phyloP scores from a whole-genome alignment of 2,113 vertebrate species.

The Thoracochromis brauschi region DNA sequence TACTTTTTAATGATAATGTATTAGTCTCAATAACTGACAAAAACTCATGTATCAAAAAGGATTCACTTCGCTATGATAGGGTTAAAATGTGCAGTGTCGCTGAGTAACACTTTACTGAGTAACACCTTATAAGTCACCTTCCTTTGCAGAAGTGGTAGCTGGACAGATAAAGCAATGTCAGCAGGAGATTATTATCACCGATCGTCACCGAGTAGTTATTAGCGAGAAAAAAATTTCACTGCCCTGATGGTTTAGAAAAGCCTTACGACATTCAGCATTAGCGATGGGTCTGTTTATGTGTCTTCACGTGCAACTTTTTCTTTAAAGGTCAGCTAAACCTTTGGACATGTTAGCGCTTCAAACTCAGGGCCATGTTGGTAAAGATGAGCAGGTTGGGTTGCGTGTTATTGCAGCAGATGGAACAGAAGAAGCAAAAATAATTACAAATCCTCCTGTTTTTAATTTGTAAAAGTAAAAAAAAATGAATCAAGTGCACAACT shows the following conservation, averaged over 20 bases:
- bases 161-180: background rate
- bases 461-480: background rate
- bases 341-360: background rate
- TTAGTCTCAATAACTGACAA: background rate
- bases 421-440: background rate
- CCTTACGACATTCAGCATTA: background rate
- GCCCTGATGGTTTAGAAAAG: background rate
- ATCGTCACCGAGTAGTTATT: background rate
- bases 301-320: background rate
- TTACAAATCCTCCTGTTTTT: background rate
- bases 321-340: background rate
- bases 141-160: background rate
- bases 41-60: background rate
- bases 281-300: background rate
- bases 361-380: background rate
- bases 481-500: background rate
- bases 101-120: background rate
- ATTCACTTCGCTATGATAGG: background rate
- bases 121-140: background rate
- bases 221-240: background rate
- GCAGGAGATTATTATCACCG: background rate
- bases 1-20: background rate
- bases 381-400: background rate
- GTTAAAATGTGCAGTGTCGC: background rate
- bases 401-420: background rate